Conservation (phyloP, 2,797 vertebrate species). For the Karalla daura region DNA sequence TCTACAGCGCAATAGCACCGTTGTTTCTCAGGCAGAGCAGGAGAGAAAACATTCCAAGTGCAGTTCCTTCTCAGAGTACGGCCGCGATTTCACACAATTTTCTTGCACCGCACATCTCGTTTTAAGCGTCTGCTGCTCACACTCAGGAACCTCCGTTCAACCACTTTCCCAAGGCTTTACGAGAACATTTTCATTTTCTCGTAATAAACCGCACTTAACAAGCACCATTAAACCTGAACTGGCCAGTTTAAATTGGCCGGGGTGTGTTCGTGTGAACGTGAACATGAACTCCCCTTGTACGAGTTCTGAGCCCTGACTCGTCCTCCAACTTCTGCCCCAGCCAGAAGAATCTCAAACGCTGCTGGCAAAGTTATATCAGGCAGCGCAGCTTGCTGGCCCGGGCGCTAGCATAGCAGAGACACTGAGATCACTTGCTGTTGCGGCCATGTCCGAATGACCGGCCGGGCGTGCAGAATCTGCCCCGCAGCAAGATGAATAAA, state of each 20-base stretch:
- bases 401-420: constrained; percentile 73
- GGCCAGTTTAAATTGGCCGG: constrained; percentile 21
- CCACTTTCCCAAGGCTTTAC: constrained; percentile 4
- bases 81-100: neutral
- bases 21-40: neutral
- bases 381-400: constrained; percentile 67
- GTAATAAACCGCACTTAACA: constrained; percentile 12
- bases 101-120: neutral
- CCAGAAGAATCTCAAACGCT: constrained; percentile 81
- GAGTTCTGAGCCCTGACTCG: constrained; percentile 54
- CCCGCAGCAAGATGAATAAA: too few species aligned
- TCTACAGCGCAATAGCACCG: neutral
- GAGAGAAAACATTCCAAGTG: neutral
- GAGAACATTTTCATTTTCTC: constrained; percentile 23
- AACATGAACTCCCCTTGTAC: constrained; percentile 16
- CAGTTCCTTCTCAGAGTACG: neutral
- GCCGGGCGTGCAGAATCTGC: constrained; percentile 23
- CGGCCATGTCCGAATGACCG: constrained; percentile 56
- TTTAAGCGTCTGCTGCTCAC: constrained; percentile 3
- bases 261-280: neutral
- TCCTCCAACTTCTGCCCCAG: constrained; percentile 59
- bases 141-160: neutral
- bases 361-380: constrained; percentile 83
- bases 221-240: constrained; percentile 22
- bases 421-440: constrained; percentile 79